Conservation (phyloP, 2,888 invertebrate genomes). For the Ectemnius lituratus region DNA sequence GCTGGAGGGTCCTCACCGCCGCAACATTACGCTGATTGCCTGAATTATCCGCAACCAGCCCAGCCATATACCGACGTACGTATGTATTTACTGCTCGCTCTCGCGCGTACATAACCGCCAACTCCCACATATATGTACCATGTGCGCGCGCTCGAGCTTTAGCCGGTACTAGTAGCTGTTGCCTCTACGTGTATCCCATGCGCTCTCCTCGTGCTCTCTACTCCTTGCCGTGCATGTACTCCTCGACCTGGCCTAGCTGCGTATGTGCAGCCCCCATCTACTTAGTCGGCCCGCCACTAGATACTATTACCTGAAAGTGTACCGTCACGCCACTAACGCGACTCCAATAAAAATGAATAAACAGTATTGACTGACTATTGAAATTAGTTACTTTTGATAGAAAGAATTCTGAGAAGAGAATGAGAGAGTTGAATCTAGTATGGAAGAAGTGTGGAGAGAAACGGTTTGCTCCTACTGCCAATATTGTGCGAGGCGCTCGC, state of each 20-base stretch:
- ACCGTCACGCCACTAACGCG: slow-evolving; percentile 37
- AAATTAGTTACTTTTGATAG: too few relatives aligned
- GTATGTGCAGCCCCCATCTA: slow-evolving; percentile 4
- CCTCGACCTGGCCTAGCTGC: slow-evolving; percentile 26
- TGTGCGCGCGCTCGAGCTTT: slow-evolving; percentile 11
- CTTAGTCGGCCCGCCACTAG: too few relatives aligned
- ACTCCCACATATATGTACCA: slow-evolving; percentile 8
- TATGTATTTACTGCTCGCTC: slow-evolving; percentile 9
- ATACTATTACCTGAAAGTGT: slow-evolving; percentile 11
- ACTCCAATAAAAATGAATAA: too few relatives aligned
- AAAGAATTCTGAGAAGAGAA: slow-evolving; percentile 15
- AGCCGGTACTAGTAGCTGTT: not conserved
- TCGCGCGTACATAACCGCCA: slow-evolving; percentile 17
- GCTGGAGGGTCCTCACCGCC: slow-evolving; percentile 74
- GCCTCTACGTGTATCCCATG: slow-evolving; percentile 8
- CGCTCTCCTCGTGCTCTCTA: slow-evolving; percentile 13
- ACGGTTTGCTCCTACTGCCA: not conserved
- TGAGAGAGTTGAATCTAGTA: slow-evolving; percentile 22
- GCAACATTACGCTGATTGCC: slow-evolving; percentile 78
- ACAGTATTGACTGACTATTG: too few relatives aligned
- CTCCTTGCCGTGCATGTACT: slow-evolving; percentile 29
- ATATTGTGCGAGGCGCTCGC: slow-evolving; percentile 20
- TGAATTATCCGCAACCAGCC: slow-evolving; percentile 76
- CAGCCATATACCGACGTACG: slow-evolving; percentile 37
- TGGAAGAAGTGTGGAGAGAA: not conserved